Evolutionary conservation across 2,888 invertebrate genomes (phyloP).

Genomic region (Parnassius mnemosyne): DNA sequence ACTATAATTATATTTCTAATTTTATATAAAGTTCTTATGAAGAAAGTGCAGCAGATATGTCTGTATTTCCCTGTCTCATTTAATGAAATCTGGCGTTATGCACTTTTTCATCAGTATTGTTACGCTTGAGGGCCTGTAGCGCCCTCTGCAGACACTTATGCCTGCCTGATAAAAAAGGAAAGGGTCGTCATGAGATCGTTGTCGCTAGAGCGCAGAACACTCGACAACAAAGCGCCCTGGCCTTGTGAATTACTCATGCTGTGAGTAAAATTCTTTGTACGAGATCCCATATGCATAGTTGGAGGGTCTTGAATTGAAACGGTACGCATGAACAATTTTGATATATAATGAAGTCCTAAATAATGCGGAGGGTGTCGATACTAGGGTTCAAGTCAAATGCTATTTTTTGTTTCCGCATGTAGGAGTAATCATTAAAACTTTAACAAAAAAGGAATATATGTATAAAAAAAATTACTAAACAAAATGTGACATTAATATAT

Average conservation of each 20-base stretch:
- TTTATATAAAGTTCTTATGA: too few species aligned
- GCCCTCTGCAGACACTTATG: conserved; percentile 35
- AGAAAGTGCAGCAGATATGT: neutral
- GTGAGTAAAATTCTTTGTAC: conserved; percentile 33
- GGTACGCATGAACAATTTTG: conserved; percentile 20
- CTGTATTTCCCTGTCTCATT: conserved; percentile 8
- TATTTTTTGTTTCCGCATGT: neutral
- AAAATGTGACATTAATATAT: too few species aligned
- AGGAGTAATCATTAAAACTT: neutral
- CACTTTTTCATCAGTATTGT: conserved; percentile 27
- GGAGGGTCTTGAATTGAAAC: conserved; percentile 15
- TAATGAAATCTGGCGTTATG: conserved; percentile 11
- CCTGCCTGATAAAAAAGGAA: conserved; percentile 36
- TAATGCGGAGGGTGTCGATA: conserved; percentile 20
- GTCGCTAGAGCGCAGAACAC: conserved; percentile 45
- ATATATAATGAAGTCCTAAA: conserved; percentile 20
- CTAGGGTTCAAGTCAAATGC: conserved; percentile 3
- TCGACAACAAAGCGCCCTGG: conserved; percentile 41
- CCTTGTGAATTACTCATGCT: conserved; percentile 40
- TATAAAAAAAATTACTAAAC: too few species aligned
- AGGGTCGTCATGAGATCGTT: conserved; percentile 44
- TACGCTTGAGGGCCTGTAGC: conserved; percentile 17
- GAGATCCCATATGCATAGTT: conserved; percentile 30
- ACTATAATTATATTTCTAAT: too few species aligned
- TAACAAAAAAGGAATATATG: too few species aligned